Conservation (phyloP, 2,797 vertebrate species). For the Acridotheres tristis region DNA sequence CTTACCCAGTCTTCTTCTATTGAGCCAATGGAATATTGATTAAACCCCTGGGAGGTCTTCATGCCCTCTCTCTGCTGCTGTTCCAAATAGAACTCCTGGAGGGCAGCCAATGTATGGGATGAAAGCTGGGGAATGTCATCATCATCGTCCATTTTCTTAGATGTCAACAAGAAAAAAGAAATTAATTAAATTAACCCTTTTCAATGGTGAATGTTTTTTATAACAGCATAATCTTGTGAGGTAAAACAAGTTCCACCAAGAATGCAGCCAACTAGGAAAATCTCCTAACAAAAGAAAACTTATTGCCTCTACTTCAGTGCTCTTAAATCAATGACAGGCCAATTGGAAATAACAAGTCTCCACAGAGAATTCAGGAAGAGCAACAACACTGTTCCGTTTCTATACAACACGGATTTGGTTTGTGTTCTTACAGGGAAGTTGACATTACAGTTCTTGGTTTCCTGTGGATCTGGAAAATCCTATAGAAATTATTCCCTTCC, state of each 20-base stretch:
- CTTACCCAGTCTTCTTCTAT: slow-evolving; percentile 94
- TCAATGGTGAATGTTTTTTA: not conserved
- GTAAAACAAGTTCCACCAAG: not conserved
- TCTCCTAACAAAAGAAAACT: not conserved
- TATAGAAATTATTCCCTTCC: not conserved
- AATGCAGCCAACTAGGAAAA: not conserved
- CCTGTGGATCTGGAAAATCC: not conserved
- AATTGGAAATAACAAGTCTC: not conserved
- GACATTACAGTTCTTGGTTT: not conserved
- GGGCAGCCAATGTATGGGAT: slow-evolving; percentile 84
- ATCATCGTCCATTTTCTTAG: slow-evolving; percentile 83
- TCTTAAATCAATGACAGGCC: not conserved
- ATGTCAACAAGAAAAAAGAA: not conserved
- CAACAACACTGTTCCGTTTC: not conserved
- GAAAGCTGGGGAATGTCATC: slow-evolving; percentile 86
- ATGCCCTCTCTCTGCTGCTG: slow-evolving; percentile 62
- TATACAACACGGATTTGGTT: not conserved
- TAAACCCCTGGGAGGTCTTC: slow-evolving; percentile 43
- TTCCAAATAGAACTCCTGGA: slow-evolving; percentile 90
- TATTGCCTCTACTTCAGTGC: not conserved
- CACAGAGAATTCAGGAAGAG: not conserved
- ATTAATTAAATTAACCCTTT: not conserved
- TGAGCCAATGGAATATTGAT: slow-evolving; percentile 80
- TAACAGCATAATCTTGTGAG: not conserved
- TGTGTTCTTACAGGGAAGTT: not conserved